Evolutionary conservation across 2,888 invertebrate species (phyloP).

Genomic region (Chirona hameri): DNA sequence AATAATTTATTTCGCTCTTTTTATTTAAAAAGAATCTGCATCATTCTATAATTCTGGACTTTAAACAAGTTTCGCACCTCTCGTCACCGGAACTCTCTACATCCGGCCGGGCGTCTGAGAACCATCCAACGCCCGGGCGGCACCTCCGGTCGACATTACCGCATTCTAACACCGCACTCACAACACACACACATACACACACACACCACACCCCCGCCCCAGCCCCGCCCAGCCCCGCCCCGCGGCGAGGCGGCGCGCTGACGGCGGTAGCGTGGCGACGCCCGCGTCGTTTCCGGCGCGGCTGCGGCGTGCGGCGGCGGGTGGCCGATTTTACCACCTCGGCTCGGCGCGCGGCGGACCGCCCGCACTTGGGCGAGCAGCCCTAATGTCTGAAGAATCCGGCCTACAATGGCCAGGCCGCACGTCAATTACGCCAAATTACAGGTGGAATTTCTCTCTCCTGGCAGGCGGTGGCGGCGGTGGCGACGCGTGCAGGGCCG

Average conservation of each 20-base stretch:
- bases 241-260: neutral
- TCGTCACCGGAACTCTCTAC: neutral
- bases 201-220: no score
- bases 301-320: neutral
- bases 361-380: neutral
- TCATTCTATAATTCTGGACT: no score
- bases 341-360: neutral
- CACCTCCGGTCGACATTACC: neutral
- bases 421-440: slow-evolving; percentile 22
- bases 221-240: no score
- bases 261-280: neutral
- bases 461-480: neutral
- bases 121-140: neutral
- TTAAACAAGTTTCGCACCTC: neutral
- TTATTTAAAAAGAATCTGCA: no score
- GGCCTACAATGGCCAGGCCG: neutral
- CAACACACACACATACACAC: neutral
- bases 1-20: no score
- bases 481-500: neutral
- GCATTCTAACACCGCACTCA: neutral
- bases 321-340: slow-evolving; percentile 9
- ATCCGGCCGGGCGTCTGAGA: neutral
- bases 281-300: neutral
- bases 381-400: slow-evolving; percentile 13
- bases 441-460: neutral